Evolutionary conservation across 2,797 vertebrate genomes (phyloP).

Genomic region (Enteromius paludinosus): DNA sequence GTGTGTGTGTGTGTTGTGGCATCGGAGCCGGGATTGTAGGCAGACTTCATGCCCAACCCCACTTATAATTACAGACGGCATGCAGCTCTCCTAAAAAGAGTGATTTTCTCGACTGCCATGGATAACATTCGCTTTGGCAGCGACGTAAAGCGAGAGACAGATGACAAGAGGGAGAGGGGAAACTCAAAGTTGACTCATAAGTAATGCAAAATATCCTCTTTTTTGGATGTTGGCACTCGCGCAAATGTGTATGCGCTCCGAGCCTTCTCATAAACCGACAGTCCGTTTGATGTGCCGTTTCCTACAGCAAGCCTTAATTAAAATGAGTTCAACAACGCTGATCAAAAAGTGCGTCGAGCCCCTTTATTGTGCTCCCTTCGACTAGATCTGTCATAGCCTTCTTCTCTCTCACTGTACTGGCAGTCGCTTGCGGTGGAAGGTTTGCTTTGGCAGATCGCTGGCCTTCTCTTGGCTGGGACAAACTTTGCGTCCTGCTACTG

Average conservation of each 20-base stretch:
- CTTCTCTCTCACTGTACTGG: constrained; percentile 66
- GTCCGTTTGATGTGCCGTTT: constrained; percentile 72
- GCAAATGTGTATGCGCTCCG: constrained; percentile 55
- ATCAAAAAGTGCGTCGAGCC: constrained; percentile 64
- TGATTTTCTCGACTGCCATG: constrained; percentile 71
- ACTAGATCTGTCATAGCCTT: constrained; percentile 42
- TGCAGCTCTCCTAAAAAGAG: constrained; percentile 73
- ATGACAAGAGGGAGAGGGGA: constrained; percentile 40
- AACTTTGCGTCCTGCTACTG: constrained; percentile 86
- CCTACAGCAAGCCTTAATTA: constrained; percentile 71
- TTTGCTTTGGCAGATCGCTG: constrained; percentile 80
- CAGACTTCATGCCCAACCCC: constrained; percentile 73
- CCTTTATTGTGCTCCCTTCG: constrained; percentile 12
- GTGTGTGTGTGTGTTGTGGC: constrained; percentile 71
- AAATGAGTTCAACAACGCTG: constrained; percentile 63
- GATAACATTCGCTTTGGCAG: constrained; percentile 67
- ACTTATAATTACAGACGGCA: constrained; percentile 82
- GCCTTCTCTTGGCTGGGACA: constrained; percentile 75
- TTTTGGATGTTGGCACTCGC: constrained; percentile 55
- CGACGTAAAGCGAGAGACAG: constrained; percentile 63
- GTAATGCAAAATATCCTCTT: constrained; percentile 63
- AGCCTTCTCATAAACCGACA: constrained; percentile 45
- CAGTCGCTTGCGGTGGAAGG: constrained; percentile 72
- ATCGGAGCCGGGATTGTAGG: constrained; percentile 70
- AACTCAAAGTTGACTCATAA: constrained; percentile 58